Percentiles rank a stretch among this genome's conserved stretches.
These are phyloP conservation scores for Fistularia tabacaria DNA, from an alignment of 2,797 vertebrate genomes.

Conservation along the genomic window DNA sequence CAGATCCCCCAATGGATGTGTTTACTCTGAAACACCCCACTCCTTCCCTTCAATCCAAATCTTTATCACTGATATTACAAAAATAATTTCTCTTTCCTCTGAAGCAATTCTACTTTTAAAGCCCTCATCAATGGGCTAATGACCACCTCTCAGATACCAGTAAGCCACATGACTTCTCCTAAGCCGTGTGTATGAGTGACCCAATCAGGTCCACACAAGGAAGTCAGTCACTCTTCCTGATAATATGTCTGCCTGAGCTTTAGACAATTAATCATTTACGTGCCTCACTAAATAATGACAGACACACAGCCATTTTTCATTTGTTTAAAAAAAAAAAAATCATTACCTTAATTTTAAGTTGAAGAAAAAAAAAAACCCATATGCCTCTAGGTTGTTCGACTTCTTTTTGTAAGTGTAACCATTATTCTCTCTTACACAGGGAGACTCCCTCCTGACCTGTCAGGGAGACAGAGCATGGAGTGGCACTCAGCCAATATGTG, in stretches of 20 bases:
- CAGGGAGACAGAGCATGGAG: constrained; percentile 85
- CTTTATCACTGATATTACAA: too few species aligned
- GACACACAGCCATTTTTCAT: too few species aligned
- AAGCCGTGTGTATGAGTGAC: constrained; percentile 11
- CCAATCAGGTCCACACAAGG: constrained; percentile 6
- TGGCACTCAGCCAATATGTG: constrained; percentile 79
- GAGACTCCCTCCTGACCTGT: constrained; percentile 80
- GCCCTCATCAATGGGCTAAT: constrained; percentile 5
- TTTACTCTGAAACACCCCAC: too few species aligned
- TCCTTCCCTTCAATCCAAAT: too few species aligned
- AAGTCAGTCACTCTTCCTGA: constrained; percentile 43
- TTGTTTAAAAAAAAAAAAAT: too few species aligned
- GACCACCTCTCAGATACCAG: constrained; percentile 27
- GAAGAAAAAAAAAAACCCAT: too few species aligned
- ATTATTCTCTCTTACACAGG: constrained; percentile 65
- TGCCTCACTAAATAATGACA: too few species aligned
- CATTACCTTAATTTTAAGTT: too few species aligned
- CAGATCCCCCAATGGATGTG: too few species aligned
- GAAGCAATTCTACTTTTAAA: constrained; percentile 4
- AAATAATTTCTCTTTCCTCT: background rate
- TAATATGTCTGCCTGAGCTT: background rate
- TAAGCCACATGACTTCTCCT: constrained; percentile 47
- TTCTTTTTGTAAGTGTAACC: too few species aligned
- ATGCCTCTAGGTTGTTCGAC: too few species aligned
- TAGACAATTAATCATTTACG: too few species aligned